phyloP scores from a whole-genome alignment of 2,113 vertebrate species.

The Hypocryptadius cinnamomeus region DNA sequence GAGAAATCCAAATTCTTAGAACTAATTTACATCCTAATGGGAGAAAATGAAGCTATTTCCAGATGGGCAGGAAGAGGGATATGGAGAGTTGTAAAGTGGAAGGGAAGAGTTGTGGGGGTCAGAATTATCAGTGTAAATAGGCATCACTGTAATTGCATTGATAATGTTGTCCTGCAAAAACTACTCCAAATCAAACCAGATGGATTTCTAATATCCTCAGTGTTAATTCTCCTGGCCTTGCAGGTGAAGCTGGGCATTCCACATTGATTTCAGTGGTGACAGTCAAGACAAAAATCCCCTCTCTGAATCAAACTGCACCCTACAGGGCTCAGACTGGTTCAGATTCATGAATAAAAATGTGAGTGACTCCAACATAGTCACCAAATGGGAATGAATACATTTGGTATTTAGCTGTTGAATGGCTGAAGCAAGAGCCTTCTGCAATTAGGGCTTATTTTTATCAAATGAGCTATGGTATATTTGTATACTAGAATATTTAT shows the following conservation, averaged over 20 bases:
- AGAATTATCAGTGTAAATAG: background rate
- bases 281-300: background rate
- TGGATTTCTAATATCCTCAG: background rate
- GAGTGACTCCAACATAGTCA: background rate
- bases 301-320: background rate
- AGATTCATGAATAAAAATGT: background rate
- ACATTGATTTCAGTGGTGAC: background rate
- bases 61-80: background rate
- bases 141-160: background rate
- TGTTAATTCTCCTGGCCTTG: background rate
- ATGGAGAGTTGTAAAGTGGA: background rate
- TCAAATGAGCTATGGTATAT: background rate
- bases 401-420: background rate
- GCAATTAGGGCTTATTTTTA: slow-evolving; percentile 6
- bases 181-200: background rate
- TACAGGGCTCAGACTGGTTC: background rate
- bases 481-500: slow-evolving; percentile 1
- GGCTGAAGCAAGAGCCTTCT: background rate
- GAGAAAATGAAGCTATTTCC: background rate
- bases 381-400: background rate
- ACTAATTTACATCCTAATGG: background rate
- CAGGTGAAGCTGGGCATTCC: background rate
- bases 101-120: background rate
- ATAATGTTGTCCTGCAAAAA: background rate
- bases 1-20: background rate